Conservation (phyloP, 2,113 vertebrate species). For the Picathartes gymnocephalus region DNA sequence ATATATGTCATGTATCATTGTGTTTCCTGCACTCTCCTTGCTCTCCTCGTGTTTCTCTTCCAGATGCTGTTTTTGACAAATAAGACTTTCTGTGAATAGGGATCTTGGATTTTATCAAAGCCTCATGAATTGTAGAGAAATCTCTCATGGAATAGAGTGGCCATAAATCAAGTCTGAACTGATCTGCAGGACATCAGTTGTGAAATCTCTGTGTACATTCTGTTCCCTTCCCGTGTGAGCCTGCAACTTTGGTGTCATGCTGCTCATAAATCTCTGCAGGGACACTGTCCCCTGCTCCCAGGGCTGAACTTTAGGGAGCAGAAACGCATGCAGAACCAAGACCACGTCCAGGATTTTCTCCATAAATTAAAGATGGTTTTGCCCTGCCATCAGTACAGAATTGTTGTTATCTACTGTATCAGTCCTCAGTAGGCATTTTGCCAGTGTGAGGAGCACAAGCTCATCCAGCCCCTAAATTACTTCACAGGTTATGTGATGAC, state of each 20-base stretch:
- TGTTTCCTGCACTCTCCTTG: background rate
- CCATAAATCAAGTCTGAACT: background rate
- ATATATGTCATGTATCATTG: background rate
- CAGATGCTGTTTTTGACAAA: background rate
- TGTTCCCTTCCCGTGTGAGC: background rate
- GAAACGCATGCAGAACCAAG: background rate
- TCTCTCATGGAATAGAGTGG: background rate
- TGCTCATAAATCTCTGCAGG: background rate
- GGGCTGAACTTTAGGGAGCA: background rate
- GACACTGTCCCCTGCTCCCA: background rate
- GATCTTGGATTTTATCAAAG: background rate
- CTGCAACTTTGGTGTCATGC: background rate
- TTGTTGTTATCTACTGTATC: background rate
- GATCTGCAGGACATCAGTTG: background rate
- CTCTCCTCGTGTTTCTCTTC: background rate
- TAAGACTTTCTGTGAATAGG: background rate
- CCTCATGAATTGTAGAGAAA: background rate
- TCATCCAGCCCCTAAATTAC: background rate
- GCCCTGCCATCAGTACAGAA: background rate
- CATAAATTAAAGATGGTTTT: background rate
- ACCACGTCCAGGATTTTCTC: background rate
- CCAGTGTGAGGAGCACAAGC: background rate
- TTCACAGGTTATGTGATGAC: background rate
- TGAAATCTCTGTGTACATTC: background rate
- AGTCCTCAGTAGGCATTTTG: background rate